Base-by-base conservation (phyloP, 1,140 invertebrate genomes). In the Drepana arcuata region DNA sequence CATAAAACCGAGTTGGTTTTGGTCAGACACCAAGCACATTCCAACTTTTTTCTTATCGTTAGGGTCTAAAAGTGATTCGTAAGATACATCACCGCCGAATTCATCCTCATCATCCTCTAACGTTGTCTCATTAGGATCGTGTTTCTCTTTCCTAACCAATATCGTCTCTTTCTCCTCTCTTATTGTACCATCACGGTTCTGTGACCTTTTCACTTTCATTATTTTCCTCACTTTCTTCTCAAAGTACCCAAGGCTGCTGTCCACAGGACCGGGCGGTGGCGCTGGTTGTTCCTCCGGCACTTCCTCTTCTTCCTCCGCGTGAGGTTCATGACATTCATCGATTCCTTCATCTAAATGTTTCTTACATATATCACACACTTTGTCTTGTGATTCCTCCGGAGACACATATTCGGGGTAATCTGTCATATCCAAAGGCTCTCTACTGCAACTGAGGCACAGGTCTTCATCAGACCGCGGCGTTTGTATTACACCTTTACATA, bases 101-200 rank as follows among this genome's bases (percentile, higher is more conserved):
- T 41, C 41, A 43, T 32, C 34, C 1, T 42, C 44, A n/a, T 49
- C 35, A 18, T 60, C 41, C 14, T 30, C 35, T 6, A 32, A 34
- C 0, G 16, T 30, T 7, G 28, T 53, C 39, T 45, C 47, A 10
- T 31, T 55, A 7, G 62, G 48, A 45, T 59, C 53, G 14, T 53
- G 52, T 47, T 33, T 61, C 9, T 39, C 29, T 42, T 48, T 52
- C 15, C 23, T 55, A 7, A 60, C 41, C 13, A 38, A 51, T 7
- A 57, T 60, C 7, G 49, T 67, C 29, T 58, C 40, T 44, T 35
- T 59, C 29, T 62, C 47, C 38, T 70, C 57, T 18, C 38, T 32
- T 14, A 66, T 43, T 2, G 51, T 61, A n/a, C 62, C 67, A 38
- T 66, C 61, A 16, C 23, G 27, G 12, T 68, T 58, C 7, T 41